Evolutionary conservation across 2,113 vertebrate species (phyloP).

Genomic region (Laterallus jamaicensis): DNA sequence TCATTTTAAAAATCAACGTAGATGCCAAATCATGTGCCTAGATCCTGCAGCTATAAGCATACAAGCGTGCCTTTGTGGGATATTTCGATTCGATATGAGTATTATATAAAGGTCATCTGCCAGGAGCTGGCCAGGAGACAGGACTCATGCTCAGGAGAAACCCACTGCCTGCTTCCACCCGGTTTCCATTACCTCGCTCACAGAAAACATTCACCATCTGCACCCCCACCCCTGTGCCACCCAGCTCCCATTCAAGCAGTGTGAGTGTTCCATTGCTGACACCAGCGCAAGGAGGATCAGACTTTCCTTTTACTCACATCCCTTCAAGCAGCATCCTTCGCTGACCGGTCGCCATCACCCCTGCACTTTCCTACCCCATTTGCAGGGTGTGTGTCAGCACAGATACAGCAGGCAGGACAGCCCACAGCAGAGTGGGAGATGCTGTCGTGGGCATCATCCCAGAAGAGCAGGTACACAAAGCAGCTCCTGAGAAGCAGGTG

Average conservation of each 20-base stretch:
- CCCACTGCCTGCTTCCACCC: neutral
- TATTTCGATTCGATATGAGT: neutral
- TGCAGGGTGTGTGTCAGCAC: neutral
- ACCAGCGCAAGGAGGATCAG: neutral
- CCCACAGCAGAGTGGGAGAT: neutral
- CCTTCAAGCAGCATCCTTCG: neutral
- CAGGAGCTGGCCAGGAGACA: neutral
- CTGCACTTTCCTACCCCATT: accelerated
- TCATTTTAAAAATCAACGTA: neutral
- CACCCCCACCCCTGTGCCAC: neutral
- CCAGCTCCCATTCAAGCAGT: neutral
- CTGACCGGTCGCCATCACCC: accelerated
- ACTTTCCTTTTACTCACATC: neutral
- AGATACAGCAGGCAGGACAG: accelerated
- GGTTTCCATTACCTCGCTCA: accelerated
- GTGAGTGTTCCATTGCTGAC: neutral
- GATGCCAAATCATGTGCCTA: neutral
- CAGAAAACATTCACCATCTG: neutral
- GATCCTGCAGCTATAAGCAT: neutral
- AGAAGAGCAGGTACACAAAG: neutral
- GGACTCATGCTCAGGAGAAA: neutral
- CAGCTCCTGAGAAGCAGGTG: neutral
- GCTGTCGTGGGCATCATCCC: neutral
- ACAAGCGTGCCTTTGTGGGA: neutral
- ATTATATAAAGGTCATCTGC: neutral